phyloP scores from a whole-genome alignment of 2,113 vertebrate species.

The Electrona antarctica region DNA sequence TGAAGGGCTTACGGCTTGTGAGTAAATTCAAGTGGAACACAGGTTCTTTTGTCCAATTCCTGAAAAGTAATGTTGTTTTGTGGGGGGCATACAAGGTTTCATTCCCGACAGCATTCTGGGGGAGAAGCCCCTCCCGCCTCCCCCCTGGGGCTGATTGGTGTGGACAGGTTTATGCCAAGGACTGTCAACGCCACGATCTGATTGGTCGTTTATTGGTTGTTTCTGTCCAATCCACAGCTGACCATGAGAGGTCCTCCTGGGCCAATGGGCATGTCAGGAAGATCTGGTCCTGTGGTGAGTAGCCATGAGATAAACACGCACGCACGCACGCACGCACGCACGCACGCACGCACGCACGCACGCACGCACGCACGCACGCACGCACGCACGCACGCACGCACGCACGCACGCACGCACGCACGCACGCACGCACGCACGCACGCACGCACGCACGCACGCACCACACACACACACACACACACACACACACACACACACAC shows the following conservation, averaged over 20 bases:
- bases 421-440: background rate
- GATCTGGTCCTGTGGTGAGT: constrained; percentile 94
- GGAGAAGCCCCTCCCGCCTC: too few species aligned
- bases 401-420: background rate
- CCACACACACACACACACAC: background rate
- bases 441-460: background rate
- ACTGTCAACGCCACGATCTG: constrained; percentile 4
- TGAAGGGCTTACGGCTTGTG: too few species aligned
- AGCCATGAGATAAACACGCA: background rate
- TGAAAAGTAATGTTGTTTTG: too few species aligned
- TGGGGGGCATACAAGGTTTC: too few species aligned
- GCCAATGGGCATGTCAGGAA: constrained; percentile 91
- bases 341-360: background rate
- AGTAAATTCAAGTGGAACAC: too few species aligned
- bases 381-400: too few species aligned
- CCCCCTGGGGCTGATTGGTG: background rate
- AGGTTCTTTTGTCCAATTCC: too few species aligned
- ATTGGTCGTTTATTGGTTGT: constrained; percentile 37
- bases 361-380: too few species aligned
- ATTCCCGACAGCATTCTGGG: too few species aligned
- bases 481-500: background rate
- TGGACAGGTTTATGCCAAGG: background rate
- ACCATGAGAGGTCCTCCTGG: constrained; percentile 92
- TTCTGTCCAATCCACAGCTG: constrained; percentile 80
- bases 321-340: background rate